Evolutionary conservation across 1,140 invertebrate genomes (phyloP), one percentile per base, ranked within the genome.

Genomic region (Drosophila saltans): DNA sequence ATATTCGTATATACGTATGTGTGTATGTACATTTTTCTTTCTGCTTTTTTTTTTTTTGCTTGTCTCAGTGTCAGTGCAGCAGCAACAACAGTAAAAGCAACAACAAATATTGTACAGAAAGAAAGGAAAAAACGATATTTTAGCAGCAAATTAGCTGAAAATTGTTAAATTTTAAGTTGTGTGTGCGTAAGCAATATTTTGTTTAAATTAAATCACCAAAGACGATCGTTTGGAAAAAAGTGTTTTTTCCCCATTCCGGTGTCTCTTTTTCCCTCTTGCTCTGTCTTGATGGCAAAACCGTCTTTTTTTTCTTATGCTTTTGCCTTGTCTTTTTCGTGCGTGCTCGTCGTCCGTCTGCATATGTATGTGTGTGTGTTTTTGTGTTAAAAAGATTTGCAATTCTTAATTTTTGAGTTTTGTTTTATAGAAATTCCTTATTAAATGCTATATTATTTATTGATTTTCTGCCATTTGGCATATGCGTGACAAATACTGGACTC

Each of bases 251-350:
- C 69, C 16, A 16, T 0, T 40, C 33, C 6, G 3, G 58, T 45
- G 67, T 24, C 74, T 74, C 48, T 74, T 33, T 33, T 45, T 61
- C 48, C 45, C 56, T 72, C 43, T 39, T 41, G 8, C 45, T 52
- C 45, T 52, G 45, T 52, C 45, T 52, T 52, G 21, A 26, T 52
- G 45, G 45, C 45, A 52, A 52, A 52, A 24, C 21, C 45, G 45
- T 78, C 74, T 77, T 77, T 78, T 59, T 77, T 68, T 77, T 56
- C 59, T 66, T 59, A 59, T 59, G 36, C 57, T 74, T 60, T 52
- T 72, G 52, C 74, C 75, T 70, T 77, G 60, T 76, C 66, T 70
- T 76, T 76, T 76, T 76, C 66, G 73, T 76, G 74, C 58, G 64
- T 36, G 55, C 64, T 72, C 65, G 80, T 59, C 7, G 61, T 71